Evolutionary conservation across 2,797 vertebrate species (phyloP), one percentile per base, ranked within the genome.

Genomic region (Sphenodon punctatus): DNA sequence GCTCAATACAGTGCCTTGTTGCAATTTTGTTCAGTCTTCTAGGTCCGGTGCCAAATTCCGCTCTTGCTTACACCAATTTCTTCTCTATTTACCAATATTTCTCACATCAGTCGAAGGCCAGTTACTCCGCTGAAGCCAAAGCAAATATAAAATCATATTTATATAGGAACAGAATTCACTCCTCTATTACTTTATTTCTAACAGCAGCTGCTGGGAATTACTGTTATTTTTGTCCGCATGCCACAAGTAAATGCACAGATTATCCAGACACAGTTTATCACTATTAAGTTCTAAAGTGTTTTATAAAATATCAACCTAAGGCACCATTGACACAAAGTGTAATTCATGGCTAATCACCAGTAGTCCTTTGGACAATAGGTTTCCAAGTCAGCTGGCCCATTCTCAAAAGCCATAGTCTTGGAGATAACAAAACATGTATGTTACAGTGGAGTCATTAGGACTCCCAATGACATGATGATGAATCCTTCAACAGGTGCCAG

Each of bases 31-130:
- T 84, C 66, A 68, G 72, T 58, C 86, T 90, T 77, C 48, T 63
- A 77, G 86, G 75, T 80, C 59, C 61, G 77, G 79, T 87, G 88
- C 67, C 88, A 90, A 90, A 88, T 87, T 75, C 80, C 68, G 76
- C 80, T 88, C 86, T 93, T 78, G 81, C 67, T 89, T 85, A 86
- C 89, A 82, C 0, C 8, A 79, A 91, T 89, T n/a, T n/a, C n/a
- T n/a, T n/a, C n/a, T n/a, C n/a, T n/a, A n/a, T n/a, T n/a, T n/a
- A n/a, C n/a, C n/a, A n/a, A n/a, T 43, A 51, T 49, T 55, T 67
- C 30, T 42, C 38, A 45, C 65, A 77, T 38, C 20, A 32, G 23
- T 13, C 80, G 72, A 86, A 83, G 78, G 89, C 86, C 85, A 76
- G 80, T 84, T 83, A 90, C 85, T 87, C 75, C 2, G 0, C 71